A percentile compares a stretch with the other conserved stretches of the same genome.
These are phyloP conservation scores for Helicoverpa zea DNA, from an alignment of 1,140 invertebrate genomes.

Conservation along the genomic window DNA sequence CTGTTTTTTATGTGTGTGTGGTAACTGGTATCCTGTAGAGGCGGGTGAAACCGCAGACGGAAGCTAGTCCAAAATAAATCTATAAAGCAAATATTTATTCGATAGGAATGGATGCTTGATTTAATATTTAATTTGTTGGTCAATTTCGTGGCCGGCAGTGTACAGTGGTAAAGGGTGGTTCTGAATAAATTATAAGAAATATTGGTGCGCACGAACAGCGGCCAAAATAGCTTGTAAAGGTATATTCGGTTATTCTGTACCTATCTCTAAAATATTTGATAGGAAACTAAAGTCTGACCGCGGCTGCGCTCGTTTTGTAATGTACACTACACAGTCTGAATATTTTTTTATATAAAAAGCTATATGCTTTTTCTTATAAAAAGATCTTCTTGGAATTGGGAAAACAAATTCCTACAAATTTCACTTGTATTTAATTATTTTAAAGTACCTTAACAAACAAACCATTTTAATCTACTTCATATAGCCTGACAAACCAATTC, in stretches of 20 bases:
- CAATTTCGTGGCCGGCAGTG: conserved; percentile 25
- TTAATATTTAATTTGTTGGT: conserved; percentile 28
- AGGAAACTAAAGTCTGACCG: too few species aligned
- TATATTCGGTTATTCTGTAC: background rate
- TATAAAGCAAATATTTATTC: conserved; percentile 4
- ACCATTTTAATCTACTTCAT: too few species aligned
- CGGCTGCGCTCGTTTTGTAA: too few species aligned
- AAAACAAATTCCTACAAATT: too few species aligned
- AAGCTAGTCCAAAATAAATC: background rate
- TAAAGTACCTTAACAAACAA: too few species aligned
- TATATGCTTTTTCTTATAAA: too few species aligned
- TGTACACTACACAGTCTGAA: background rate
- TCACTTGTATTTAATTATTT: too few species aligned
- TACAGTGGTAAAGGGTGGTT: conserved; percentile 11
- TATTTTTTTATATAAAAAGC: background rate
- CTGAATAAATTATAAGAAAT: conserved; percentile 36
- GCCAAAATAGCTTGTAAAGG: background rate
- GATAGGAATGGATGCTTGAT: background rate
- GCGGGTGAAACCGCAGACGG: too few species aligned
- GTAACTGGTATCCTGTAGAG: too few species aligned
- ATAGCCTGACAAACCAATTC: too few species aligned
- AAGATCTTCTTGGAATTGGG: background rate
- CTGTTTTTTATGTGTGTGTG: too few species aligned
- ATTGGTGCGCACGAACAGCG: background rate
- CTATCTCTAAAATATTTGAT: background rate